Base-by-base conservation (phyloP, 2,888 invertebrate species). In the Pristionchus entomophagus region DNA sequence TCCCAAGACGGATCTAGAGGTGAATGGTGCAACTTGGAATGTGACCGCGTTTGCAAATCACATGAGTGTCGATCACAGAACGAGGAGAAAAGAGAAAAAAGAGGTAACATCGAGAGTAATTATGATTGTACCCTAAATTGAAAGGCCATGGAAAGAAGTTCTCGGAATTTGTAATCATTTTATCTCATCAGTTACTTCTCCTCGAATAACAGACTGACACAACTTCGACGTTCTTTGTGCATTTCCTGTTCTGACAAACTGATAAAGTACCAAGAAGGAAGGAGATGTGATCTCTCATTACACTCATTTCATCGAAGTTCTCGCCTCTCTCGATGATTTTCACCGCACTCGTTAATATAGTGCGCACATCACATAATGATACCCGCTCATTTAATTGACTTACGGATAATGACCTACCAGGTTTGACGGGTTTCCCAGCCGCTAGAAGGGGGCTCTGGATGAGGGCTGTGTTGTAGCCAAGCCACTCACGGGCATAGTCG, bases 371-470 rank as follows among this genome's bases (percentile, higher is more conserved):
- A 65, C 12, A 65, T 32, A 65, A 65, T 22, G 17, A 35, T 35
- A 19, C 17, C 22, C 65, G 8, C 12, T 35, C n/a, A 17, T 35
- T 69, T 32, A 35, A 69, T 69, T 35, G 19, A 35, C 12, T n/a
- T 29, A n/a, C 4, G n/a, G 5, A 35, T 14, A 17, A 26, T 73
- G 41, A 80, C 51, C 78, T 62, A 84, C 83, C 83, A n/a, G 83
- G 83, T 49, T 84, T 84, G 19, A 84, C 83, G 26, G 83, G 83
- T 38, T 84, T 84, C 1, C 65, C 83, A 10, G 83, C 83, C 0
- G 83, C 83, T 0, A 84, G 83, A n/a, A 84, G 83, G 1, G 83
- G 83, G 65, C 65, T 84, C 32, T 84, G 83, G 14, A 84, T 53
- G 83, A 84, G 83, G 10, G 83, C 83, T 32, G 65, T 62, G 49